Conservation (phyloP, 1,140 invertebrate genomes). For the Chlorops oryzae region DNA sequence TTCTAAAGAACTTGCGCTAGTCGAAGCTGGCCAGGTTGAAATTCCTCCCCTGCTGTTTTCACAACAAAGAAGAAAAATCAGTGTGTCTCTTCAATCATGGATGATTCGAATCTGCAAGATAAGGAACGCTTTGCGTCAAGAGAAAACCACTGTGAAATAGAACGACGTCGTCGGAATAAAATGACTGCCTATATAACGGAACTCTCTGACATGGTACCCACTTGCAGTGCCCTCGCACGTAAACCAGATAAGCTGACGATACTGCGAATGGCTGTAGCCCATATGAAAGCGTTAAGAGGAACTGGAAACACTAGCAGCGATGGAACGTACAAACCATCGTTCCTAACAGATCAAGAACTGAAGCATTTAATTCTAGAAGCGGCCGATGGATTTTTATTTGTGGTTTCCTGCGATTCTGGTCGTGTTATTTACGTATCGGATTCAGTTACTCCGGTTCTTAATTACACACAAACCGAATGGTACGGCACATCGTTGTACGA, state of each 20-base stretch:
- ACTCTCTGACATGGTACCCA: conserved; percentile 99
- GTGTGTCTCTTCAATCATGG: conserved; percentile 63
- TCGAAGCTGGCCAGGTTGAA: too few relatives aligned
- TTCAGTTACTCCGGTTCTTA: conserved; percentile 95
- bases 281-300: conserved; percentile 87
- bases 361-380: conserved; percentile 99
- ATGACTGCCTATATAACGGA: conserved; percentile 99
- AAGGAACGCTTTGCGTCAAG: conserved; percentile 92
- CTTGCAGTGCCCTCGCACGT: conserved; percentile 90
- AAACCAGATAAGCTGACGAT: conserved; percentile 99
- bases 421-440: conserved; percentile 97
- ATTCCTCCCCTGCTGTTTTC: too few relatives aligned
- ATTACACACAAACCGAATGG: conserved; percentile 95
- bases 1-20: too few relatives aligned
- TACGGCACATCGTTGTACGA: conserved; percentile 93
- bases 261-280: conserved; percentile 97
- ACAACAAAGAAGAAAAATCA: conserved; percentile 75
- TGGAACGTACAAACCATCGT: conserved; percentile 96
- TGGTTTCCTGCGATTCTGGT: conserved; percentile 95
- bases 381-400: conserved; percentile 98
- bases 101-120: conserved; percentile 89
- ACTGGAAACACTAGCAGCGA: conserved; percentile 91
- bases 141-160: conserved; percentile 99
- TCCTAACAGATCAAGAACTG: conserved; percentile 97
- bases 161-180: conserved; percentile 95